A percentile compares a stretch with the other conserved stretches of the same genome.
phyloP scores from a whole-genome alignment of 37 sponge, comb jelly and placozoan species.

The Ianthella basta region DNA sequence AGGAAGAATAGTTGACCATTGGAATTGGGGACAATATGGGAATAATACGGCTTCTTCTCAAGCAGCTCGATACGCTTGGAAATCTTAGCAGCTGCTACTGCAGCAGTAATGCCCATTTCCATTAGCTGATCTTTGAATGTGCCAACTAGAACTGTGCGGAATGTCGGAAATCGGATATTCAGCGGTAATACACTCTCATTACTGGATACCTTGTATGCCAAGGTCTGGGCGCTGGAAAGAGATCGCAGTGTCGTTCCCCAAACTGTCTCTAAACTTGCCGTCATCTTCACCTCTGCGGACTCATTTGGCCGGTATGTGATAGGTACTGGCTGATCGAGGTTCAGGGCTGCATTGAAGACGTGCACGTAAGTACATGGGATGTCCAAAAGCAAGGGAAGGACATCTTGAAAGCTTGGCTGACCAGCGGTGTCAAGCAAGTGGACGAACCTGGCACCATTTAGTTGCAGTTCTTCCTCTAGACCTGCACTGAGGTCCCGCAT shows the following conservation, averaged over 20 bases:
- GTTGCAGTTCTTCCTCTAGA: not conserved
- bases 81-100: no score
- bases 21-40: no score
- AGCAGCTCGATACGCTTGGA: no score
- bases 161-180: no score
- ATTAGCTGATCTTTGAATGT: no score
- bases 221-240: not conserved
- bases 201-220: not conserved
- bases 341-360: not conserved
- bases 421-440: slow-evolving; percentile 9
- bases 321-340: not conserved
- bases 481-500: not conserved
- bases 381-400: not conserved
- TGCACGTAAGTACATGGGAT: not conserved
- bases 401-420: slow-evolving; percentile 17
- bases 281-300: not conserved
- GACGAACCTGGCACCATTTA: not conserved
- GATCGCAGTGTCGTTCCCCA: not conserved
- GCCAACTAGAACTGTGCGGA: no score
- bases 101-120: no score
- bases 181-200: not conserved
- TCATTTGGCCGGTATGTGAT: slow-evolving; percentile 1
- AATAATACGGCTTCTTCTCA: no score
- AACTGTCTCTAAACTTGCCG: not conserved
- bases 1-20: no score